Evolutionary conservation across 2,888 invertebrate genomes (phyloP).

Genomic region (Eupithecia abbreviata): DNA sequence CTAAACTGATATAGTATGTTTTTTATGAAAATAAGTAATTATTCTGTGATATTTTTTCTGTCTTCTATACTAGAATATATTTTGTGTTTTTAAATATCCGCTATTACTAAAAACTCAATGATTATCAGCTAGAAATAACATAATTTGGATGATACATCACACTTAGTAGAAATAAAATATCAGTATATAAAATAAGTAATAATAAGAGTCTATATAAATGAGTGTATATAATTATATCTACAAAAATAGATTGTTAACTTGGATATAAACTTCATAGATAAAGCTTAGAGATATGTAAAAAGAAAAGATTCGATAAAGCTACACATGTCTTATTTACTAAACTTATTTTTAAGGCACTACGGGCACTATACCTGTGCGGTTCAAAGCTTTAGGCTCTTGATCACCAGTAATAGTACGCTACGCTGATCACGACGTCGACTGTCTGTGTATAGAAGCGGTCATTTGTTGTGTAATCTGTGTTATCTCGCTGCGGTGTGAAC

Average conservation of each 20-base stretch:
- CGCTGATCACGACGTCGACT: no score
- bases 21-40: background rate
- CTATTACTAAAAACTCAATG: background rate
- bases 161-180: background rate
- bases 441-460: no score
- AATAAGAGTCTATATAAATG: background rate
- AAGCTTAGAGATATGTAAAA: background rate
- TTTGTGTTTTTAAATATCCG: background rate
- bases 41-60: background rate
- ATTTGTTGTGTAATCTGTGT: no score
- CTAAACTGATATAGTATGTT: background rate
- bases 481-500: no score
- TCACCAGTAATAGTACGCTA: no score
- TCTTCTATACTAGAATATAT: background rate
- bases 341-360: background rate
- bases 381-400: background rate
- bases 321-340: background rate
- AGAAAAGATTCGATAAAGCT: background rate
- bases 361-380: background rate
- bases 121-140: background rate
- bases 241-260: background rate
- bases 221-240: background rate
- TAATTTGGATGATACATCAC: background rate
- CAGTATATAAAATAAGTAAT: background rate
- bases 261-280: background rate